Evolutionary conservation across 2,113 vertebrate genomes (phyloP).

Genomic region (Mustelus asterias): DNA sequence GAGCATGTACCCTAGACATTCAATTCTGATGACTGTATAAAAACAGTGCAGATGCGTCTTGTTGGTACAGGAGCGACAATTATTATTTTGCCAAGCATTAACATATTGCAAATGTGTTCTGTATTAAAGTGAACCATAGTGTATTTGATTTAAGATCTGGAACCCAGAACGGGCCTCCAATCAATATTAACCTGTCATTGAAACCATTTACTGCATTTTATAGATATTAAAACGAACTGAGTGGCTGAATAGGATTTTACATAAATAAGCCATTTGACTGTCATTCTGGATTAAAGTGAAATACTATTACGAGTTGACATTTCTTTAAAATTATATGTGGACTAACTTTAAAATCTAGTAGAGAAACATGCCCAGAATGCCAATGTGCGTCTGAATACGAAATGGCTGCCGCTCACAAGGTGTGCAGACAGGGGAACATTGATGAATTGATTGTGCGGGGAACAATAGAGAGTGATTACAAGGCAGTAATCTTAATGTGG

Average conservation of each 20-base stretch:
- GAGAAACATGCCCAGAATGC: not conserved
- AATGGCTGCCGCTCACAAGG: not conserved
- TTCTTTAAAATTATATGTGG: constrained; percentile 15
- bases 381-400: not conserved
- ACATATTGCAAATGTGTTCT: not conserved
- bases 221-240: not conserved
- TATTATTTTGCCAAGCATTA: not conserved
- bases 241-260: not conserved
- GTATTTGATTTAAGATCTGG: constrained; percentile 10
- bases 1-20: constrained; percentile 33
- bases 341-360: not conserved
- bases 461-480: not conserved
- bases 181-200: not conserved
- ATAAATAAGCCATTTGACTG: not conserved
- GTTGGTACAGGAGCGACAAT: constrained; percentile 21
- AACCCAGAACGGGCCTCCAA: constrained; percentile 20
- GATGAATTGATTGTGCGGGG: not conserved
- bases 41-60: constrained; percentile 15
- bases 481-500: not conserved
- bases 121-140: not conserved
- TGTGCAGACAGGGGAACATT: not conserved
- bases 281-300: not conserved
- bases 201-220: constrained; percentile 17
- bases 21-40: not conserved
- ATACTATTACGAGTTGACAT: not conserved